Conservation (phyloP, 2,113 vertebrate species). For the Thymallus thymallus region DNA sequence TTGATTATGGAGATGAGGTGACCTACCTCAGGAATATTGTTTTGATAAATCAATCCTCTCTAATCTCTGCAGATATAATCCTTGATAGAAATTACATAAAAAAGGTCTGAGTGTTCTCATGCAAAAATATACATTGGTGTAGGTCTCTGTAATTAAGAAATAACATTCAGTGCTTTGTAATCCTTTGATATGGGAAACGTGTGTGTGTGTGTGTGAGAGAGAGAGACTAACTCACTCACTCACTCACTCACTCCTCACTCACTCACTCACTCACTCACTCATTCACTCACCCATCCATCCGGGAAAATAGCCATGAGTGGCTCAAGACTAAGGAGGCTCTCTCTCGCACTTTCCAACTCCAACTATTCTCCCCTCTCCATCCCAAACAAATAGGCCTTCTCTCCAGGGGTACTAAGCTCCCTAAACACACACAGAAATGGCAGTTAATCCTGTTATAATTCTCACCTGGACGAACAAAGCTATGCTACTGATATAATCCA, state of each 20-base stretch:
- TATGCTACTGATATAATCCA: not conserved
- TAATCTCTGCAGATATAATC: conserved; percentile 44
- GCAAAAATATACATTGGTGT: conserved; percentile 69
- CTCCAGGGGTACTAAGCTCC: conserved; percentile 33
- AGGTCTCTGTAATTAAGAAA: conserved; percentile 70
- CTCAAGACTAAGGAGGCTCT: conserved; percentile 28
- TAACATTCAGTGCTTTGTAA: conserved; percentile 69
- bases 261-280: no score
- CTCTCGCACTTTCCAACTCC: conserved; percentile 10
- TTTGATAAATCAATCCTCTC: conserved; percentile 35
- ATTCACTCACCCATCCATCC: no score
- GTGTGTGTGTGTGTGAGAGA: conserved; percentile 62
- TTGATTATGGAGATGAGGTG: not conserved
- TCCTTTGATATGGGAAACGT: conserved; percentile 74
- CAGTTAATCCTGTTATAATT: conserved; percentile 21
- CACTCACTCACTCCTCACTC: no score
- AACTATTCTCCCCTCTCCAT: conserved; percentile 43
- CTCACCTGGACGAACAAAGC: conserved; percentile 21
- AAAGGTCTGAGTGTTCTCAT: conserved; percentile 37
- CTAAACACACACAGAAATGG: conserved; percentile 21
- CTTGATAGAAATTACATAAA: conserved; percentile 35
- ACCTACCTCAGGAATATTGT: conserved; percentile 40
- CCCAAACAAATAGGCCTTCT: conserved; percentile 55
- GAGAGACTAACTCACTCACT: no score
- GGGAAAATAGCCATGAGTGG: conserved; percentile 31